Conservation (phyloP, 2,113 vertebrate species). For the Acrocephalus kingi region DNA sequence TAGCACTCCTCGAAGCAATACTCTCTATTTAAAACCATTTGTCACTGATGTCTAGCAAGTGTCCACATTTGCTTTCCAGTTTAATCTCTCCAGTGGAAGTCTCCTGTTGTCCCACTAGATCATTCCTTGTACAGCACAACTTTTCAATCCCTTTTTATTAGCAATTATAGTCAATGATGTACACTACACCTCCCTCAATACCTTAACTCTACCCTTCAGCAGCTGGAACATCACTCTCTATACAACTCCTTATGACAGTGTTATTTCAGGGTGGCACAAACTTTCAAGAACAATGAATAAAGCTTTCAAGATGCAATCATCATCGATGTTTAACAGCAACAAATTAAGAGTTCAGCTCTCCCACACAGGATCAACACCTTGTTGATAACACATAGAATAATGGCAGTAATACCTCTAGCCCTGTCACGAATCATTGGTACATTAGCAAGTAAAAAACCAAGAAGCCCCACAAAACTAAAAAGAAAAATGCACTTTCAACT, state of each 20-base stretch:
- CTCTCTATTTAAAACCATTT: neutral
- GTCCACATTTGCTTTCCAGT: neutral
- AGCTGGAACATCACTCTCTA: neutral
- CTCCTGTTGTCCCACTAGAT: neutral
- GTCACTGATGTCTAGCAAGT: neutral
- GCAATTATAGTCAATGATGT: accelerated
- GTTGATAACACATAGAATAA: neutral
- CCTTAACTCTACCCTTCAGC: neutral
- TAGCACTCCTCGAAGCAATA: neutral
- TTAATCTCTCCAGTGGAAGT: neutral
- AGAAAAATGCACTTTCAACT: neutral
- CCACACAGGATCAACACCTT: neutral
- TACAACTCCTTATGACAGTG: accelerated
- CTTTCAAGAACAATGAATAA: neutral
- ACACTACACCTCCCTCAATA: neutral
- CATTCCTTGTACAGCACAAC: neutral
- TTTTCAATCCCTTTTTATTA: neutral
- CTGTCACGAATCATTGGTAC: accelerated
- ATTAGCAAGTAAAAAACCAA: neutral
- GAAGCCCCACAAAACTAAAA: neutral
- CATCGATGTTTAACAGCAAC: neutral
- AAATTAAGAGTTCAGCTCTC: neutral
- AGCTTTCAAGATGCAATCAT: neutral
- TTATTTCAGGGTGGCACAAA: neutral
- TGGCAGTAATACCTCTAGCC: neutral